These are phyloP conservation scores for Xenops minutus DNA, from an alignment of 2,797 vertebrate species.

Conservation along the genomic window DNA sequence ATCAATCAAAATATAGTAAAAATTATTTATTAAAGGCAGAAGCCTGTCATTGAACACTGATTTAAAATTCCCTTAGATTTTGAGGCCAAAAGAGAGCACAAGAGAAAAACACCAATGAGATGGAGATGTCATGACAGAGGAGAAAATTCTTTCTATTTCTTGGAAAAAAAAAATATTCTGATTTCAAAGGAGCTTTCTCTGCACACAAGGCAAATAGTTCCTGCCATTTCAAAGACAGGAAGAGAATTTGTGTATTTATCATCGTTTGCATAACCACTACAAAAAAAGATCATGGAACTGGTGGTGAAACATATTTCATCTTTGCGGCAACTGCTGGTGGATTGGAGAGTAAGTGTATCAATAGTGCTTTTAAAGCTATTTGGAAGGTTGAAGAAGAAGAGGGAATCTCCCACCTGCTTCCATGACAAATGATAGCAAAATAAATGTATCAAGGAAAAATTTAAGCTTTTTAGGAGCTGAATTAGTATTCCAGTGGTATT, in stretches of 20 bases:
- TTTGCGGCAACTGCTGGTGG: neutral
- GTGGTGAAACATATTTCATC: neutral
- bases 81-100: neutral
- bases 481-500: neutral
- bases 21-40: neutral
- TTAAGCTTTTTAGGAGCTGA: neutral
- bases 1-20: neutral
- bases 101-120: neutral
- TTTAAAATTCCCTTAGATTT: neutral
- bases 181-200: neutral
- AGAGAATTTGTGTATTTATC: neutral
- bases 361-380: neutral
- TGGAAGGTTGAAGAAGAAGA: neutral
- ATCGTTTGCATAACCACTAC: fast-evolving
- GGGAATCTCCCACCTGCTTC: neutral
- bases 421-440: neutral
- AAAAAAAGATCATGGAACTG: neutral
- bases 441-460: neutral
- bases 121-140: neutral
- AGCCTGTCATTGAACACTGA: neutral
- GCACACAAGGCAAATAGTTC: neutral
- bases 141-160: neutral
- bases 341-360: neutral
- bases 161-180: neutral
- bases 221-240: neutral